Evolutionary conservation across 1,140 invertebrate genomes (phyloP), one percentile per base, ranked within the genome.

Genomic region (Heliconius nattereri): DNA sequence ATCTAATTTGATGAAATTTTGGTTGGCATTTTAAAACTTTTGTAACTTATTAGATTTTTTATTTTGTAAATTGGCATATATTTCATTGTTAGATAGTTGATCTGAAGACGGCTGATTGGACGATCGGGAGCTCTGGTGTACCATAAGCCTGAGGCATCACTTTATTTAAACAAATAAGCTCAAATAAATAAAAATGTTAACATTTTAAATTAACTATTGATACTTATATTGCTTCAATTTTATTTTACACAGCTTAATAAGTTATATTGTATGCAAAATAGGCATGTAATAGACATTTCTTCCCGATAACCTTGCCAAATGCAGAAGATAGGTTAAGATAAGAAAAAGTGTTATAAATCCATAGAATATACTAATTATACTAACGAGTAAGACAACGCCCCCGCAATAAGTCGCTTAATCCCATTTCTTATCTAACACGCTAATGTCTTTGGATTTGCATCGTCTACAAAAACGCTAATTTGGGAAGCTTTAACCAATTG

Each of bases 361-460:
- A 16, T 66, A 66, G 23, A 66, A 66, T 29, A n/a, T 66, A 29
- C 20, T 29, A 66, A 66, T 66, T 66, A 66, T 16, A 66, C 60
- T 66, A 66, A 66, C 60, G 60, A 66, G 60, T 66, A 6, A 66
- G 60, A 66, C 60, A 29, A 66, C 74, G 74, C 74, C 57, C 70
- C 37, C 57, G 54, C 78, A 79, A 72, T 75, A 79, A 79, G 78
- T 54, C 82, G 81, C 75, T 81, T 92, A 94, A 94, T 92, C 91
- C 91, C 80, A 86, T 88, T 92, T 91, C 90, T 94, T 94, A 92
- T 94, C 92, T 91, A 54, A 85, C 86, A 77, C 83, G 88, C 90
- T 93, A 94, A 92, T 94, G 91, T 90, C 88, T 88, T 87, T 57
- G 80, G 85, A 94, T 93, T 93, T 92, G 89, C 91, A 92, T 92